Conservation (phyloP, 2,797 vertebrate species). For the Siniperca undulata region DNA sequence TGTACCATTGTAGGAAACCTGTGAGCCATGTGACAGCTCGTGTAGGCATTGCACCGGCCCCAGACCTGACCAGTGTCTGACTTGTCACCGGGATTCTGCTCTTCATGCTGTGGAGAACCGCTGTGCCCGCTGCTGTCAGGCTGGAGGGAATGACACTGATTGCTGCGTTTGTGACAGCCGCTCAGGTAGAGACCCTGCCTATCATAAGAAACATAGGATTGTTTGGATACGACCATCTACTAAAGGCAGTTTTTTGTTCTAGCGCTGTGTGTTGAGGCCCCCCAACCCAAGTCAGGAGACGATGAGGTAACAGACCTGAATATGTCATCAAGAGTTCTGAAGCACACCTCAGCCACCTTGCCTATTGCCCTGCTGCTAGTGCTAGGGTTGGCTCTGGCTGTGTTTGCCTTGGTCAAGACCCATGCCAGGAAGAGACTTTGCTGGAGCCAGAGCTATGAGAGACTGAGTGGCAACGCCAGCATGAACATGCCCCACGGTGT, state of each 20-base stretch:
- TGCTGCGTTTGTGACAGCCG: slow-evolving; percentile 85
- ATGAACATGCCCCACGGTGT: slow-evolving; percentile 83
- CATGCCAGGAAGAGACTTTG: slow-evolving; percentile 83
- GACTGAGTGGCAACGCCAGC: slow-evolving; percentile 79
- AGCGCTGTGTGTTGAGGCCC: slow-evolving; percentile 85
- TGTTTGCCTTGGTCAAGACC: slow-evolving; percentile 79
- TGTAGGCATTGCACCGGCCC: slow-evolving; percentile 85
- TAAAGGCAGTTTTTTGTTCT: slow-evolving; percentile 17
- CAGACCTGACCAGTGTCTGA: slow-evolving; percentile 83
- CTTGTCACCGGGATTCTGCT: slow-evolving; percentile 79
- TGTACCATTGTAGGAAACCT: slow-evolving; percentile 70
- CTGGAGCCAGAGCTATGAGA: slow-evolving; percentile 87
- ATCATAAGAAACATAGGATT: neutral
- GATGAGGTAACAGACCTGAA: slow-evolving; percentile 53
- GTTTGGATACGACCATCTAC: neutral
- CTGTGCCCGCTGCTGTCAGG: slow-evolving; percentile 84
- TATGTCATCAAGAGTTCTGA: slow-evolving; percentile 57
- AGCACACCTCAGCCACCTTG: slow-evolving; percentile 76
- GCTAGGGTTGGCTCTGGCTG: slow-evolving; percentile 66
- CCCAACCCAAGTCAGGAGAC: slow-evolving; percentile 62
- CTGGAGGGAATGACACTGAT: slow-evolving; percentile 65
- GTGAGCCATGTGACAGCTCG: slow-evolving; percentile 83
- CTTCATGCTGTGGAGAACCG: slow-evolving; percentile 82
- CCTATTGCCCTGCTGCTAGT: slow-evolving; percentile 78
- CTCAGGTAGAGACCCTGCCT: slow-evolving; percentile 77